These are phyloP conservation scores for Zaprionus ghesquierei DNA, from an alignment of 1,140 invertebrate genomes.

Conservation along the genomic window DNA sequence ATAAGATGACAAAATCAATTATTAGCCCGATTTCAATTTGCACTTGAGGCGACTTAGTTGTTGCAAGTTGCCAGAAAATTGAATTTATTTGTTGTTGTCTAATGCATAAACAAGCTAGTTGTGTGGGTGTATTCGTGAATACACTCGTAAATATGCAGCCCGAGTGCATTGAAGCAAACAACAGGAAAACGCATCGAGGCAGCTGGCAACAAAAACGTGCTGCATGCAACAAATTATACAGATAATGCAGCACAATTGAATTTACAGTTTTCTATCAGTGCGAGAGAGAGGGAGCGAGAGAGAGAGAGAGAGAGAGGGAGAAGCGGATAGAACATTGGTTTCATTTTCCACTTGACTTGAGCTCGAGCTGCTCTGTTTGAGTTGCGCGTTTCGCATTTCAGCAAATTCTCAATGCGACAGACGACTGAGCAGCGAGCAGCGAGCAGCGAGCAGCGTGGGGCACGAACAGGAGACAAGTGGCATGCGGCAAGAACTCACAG, in stretches of 20 bases:
- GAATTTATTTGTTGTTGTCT: conserved; percentile 32
- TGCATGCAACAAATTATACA: conserved; percentile 61
- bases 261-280: conserved; percentile 45
- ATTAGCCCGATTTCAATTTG: conserved; percentile 33
- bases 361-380: conserved; percentile 44
- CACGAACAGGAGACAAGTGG: conserved; percentile 21
- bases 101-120: conserved; percentile 13
- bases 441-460: conserved; percentile 8
- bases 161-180: conserved; percentile 22
- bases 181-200: conserved; percentile 4
- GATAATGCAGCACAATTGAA: conserved; percentile 69
- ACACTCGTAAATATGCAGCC: conserved; percentile 6
- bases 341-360: conserved; percentile 75
- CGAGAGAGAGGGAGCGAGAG: not conserved
- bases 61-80: conserved; percentile 26
- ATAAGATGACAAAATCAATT: conserved; percentile 31
- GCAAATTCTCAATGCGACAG: conserved; percentile 73
- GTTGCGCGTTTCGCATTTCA: conserved; percentile 68
- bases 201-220: conserved; percentile 24
- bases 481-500: conserved; percentile 19
- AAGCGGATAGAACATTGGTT: conserved; percentile 48
- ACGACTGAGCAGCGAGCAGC: conserved; percentile 33
- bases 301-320: not conserved
- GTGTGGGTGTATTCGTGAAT: not conserved
- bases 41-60: not conserved